Base-by-base conservation (phyloP, 1,140 invertebrate species). In the Frieseomelitta varia region DNA sequence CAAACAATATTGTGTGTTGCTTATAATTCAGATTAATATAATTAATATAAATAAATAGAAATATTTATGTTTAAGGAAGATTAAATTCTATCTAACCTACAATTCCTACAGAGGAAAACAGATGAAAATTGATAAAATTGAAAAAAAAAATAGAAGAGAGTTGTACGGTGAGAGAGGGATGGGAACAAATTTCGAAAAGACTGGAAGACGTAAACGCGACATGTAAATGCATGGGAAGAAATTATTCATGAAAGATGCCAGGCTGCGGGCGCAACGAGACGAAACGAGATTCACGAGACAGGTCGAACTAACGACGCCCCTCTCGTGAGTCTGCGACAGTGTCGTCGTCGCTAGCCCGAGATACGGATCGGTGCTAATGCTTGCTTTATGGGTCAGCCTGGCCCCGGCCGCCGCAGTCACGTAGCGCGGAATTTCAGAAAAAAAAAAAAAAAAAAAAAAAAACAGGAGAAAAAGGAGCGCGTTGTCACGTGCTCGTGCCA, bases 241-340 rank as follows among this genome's bases (percentile, higher is more conserved):
- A 92, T 92, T 92, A 92, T 92, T 92, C 91, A 92, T 90, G 88
- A 90, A 87, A 91, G 88, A 87, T 89, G 87, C 88, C 87, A 88
- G 81, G 78, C 75, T 81, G 61, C 24, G 81, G 81, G 88, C 85
- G 89, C 91, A 91, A 92, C 88, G 88, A 92, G 88, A 92, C 85
- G 91, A 89, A 89, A 91, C 85, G 89, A 88, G 89, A 91, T 91
- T 91, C 88, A 79, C 78, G 85, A 56, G 84, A 77, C 86, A 87
- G 89, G 83, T 88, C 81, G 86, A 87, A 86, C 83, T 79, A 88
- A 85, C 61, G 77, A 85, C 58, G 65, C 77, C 30, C 53, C 69
- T 65, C 15, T 77, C 81, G 24, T n/a, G n/a, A n/a, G n/a, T 65
- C 21, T 4, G 58, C 69, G 39, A 56, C 19, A 17, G 53, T 71